These are phyloP conservation scores for Eupithecia inturbata DNA, from an alignment of 2,888 invertebrate species.

Conservation along the genomic window DNA sequence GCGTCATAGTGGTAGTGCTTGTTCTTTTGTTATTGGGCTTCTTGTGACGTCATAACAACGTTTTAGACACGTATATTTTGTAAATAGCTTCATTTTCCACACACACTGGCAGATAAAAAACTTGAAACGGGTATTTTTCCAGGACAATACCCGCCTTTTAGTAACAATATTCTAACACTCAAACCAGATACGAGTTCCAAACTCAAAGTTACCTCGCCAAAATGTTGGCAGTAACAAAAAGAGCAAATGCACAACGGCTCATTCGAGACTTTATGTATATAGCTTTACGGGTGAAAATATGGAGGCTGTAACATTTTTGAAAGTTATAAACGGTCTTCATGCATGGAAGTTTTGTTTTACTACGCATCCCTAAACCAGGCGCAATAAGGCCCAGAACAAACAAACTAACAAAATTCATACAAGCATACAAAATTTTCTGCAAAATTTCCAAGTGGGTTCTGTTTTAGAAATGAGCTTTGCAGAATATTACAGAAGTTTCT, in stretches of 20 bases:
- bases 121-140: not conserved
- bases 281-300: not conserved
- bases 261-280: constrained; percentile 7
- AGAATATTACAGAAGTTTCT: constrained; percentile 31
- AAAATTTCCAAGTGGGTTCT: constrained; percentile 39
- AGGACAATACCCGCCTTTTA: constrained; percentile 22
- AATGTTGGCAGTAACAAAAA: constrained; percentile 40
- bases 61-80: not conserved
- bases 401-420: constrained; percentile 53
- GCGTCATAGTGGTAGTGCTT: constrained; percentile 13
- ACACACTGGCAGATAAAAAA: not conserved
- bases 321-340: constrained; percentile 30
- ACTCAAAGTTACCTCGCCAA: constrained; percentile 41
- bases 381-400: constrained; percentile 44
- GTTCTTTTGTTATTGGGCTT: constrained; percentile 11
- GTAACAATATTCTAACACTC: constrained; percentile 33
- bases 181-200: constrained; percentile 38
- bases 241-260: constrained; percentile 9
- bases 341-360: constrained; percentile 43
- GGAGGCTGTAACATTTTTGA: constrained; percentile 15
- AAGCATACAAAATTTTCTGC: constrained; percentile 49
- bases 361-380: constrained; percentile 43
- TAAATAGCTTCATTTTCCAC: not conserved
- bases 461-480: constrained; percentile 31
- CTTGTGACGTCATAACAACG: not conserved